Evolutionary conservation across 2,888 invertebrate genomes (phyloP).

Genomic region (Epinotia ramella): DNA sequence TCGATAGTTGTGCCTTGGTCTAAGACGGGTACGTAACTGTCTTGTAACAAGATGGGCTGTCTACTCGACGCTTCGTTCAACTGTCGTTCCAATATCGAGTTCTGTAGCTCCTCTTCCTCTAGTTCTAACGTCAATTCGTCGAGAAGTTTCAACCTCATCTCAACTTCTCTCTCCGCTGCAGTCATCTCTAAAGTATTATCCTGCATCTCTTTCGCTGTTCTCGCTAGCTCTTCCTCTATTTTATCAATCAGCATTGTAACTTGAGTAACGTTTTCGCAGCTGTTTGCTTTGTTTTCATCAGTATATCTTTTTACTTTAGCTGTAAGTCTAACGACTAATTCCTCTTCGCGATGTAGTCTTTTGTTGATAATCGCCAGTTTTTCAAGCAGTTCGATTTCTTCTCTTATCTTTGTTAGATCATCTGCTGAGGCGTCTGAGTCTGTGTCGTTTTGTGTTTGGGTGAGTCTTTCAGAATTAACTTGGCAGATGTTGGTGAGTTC

Average conservation of each 20-base stretch:
- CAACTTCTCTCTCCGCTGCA: slow-evolving; percentile 81
- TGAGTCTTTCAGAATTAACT: slow-evolving; percentile 80
- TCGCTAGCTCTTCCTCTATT: slow-evolving; percentile 82
- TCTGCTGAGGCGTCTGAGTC: slow-evolving; percentile 82
- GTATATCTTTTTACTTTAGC: slow-evolving; percentile 87
- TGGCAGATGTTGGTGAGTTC: slow-evolving; percentile 83
- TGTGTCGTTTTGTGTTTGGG: slow-evolving; percentile 76
- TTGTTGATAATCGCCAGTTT: slow-evolving; percentile 90
- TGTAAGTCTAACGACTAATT: slow-evolving; percentile 88
- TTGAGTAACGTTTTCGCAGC: slow-evolving; percentile 80
- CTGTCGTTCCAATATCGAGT: slow-evolving; percentile 78
- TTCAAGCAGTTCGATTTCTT: slow-evolving; percentile 90
- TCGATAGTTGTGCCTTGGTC: slow-evolving; percentile 63
- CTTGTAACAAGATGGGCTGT: slow-evolving; percentile 77
- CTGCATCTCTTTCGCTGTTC: slow-evolving; percentile 82
- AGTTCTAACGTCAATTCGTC: slow-evolving; percentile 83
- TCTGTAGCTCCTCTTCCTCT: slow-evolving; percentile 80
- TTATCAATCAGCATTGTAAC: slow-evolving; percentile 78
- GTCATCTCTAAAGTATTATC: slow-evolving; percentile 80
- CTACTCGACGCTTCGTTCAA: slow-evolving; percentile 77
- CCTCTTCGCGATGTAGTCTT: slow-evolving; percentile 90
- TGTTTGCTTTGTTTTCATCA: slow-evolving; percentile 80
- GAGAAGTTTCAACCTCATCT: slow-evolving; percentile 81
- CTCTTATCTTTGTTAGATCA: slow-evolving; percentile 84
- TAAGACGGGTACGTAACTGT: slow-evolving; percentile 78